Base-by-base conservation (phyloP, 2,797 vertebrate genomes). In the Pampus argenteus region DNA sequence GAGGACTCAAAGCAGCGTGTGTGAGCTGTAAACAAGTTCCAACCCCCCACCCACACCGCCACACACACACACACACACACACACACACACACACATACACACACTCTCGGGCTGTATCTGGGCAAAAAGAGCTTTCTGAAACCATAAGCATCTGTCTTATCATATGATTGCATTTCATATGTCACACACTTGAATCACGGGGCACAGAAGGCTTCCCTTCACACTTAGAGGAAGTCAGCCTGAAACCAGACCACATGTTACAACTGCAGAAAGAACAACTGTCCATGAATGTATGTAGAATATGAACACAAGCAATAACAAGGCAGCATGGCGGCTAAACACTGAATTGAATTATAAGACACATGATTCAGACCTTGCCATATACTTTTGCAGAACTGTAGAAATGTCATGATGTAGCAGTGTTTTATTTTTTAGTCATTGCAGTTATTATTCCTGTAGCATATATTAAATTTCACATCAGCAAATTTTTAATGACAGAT, bases 11-110 rank as follows among this genome's bases (percentile, higher is more conserved):
- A 88, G 88, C 86, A 84, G 89, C 72, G 76, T 91, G 90, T 89
- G 89, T 85, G 89, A 90, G 91, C 89, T 82, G 91, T 93, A 93
- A 93, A 93, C 92, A 92, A 91, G 87, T 88, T 89, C 84, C 91
- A 90, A 82, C 90, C 91, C 89, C 86, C 87, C 90, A 87, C 84
- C 82, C 83, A 87, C 88, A 81, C 76, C n/a, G 22, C 77, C 71
- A 62, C 78, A 71, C 72, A 80, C 75, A 66, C 71, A 67, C 78
- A 65, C 71, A 78, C 60, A 66, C 62, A 52, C 72, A 52, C 76
- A 58, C 83, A 74, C 76, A 73, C 86, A 82, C 83, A 81, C 81
- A 78, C 71, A 72, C 67, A 61, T 73, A 73, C 72, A 62, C 73
- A 67, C 72, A 75, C 56, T 79, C 58, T 49, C 57, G 45, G 75